A percentile compares a stretch with the other conserved stretches of the same genome.
These are phyloP conservation scores for Loxodonta africana DNA, from an alignment of 2,113 vertebrate genomes.

Conservation along the genomic window DNA sequence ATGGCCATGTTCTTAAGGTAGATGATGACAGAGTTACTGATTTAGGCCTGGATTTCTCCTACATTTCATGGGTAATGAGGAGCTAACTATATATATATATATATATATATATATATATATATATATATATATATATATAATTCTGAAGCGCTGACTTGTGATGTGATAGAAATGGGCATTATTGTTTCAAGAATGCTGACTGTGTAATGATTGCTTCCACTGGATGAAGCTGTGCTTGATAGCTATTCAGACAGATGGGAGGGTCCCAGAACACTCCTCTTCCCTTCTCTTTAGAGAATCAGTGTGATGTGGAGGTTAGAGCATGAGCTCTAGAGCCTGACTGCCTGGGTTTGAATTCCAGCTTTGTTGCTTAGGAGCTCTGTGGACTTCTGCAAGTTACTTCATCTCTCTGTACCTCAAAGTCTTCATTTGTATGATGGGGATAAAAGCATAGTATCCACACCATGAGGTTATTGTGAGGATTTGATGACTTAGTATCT, in stretches of 20 bases:
- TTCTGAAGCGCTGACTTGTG: constrained; percentile 6
- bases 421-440: neutral
- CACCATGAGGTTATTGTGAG: neutral
- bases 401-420: constrained; percentile 35
- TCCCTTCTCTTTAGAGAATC: neutral
- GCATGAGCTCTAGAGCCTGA: neutral
- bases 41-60: neutral
- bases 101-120: no score
- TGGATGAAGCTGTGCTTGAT: neutral
- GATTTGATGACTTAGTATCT: neutral
- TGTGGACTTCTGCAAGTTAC: neutral
- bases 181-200: neutral
- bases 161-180: neutral
- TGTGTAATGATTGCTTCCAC: neutral
- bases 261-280: neutral
- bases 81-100: neutral
- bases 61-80: neutral
- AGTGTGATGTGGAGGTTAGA: neutral
- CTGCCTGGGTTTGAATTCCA: neutral
- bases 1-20: neutral
- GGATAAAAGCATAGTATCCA: neutral
- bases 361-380: neutral
- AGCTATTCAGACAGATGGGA: neutral
- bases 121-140: neutral
- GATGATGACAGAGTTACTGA: neutral